These are phyloP conservation scores for Brachyopa scutellaris DNA, from an alignment of 2,888 invertebrate genomes.

Conservation along the genomic window DNA sequence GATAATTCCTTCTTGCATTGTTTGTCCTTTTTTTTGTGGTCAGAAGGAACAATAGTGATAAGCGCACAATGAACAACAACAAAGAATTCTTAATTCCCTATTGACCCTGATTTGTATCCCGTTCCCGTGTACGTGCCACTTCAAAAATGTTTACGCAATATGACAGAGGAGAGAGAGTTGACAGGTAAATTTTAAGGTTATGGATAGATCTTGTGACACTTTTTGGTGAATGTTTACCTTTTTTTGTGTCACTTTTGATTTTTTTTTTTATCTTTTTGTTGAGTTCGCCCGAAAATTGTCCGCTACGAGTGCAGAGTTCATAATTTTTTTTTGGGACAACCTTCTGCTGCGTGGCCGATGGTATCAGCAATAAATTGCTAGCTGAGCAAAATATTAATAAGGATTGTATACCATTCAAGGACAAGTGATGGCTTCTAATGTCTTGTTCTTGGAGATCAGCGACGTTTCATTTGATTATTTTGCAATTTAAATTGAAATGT, in stretches of 20 bases:
- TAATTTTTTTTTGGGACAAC: constrained; percentile 2
- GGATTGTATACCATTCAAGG: constrained; percentile 46
- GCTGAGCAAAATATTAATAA: constrained; percentile 61
- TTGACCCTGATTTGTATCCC: constrained; percentile 44
- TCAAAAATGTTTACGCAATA: constrained; percentile 10
- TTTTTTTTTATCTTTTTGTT: too few relatives aligned
- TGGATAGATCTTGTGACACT: constrained; percentile 40
- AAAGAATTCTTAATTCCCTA: not conserved
- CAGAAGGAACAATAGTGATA: constrained; percentile 7
- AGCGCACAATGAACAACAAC: not conserved
- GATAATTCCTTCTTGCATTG: constrained; percentile 30
- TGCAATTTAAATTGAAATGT: constrained; percentile 27
- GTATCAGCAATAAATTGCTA: constrained; percentile 17
- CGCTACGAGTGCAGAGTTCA: constrained; percentile 43
- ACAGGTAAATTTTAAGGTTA: constrained; percentile 43
- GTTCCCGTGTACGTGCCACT: constrained; percentile 14
- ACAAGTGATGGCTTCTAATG: not conserved
- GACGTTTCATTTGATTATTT: not conserved
- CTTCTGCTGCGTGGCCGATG: constrained; percentile 9
- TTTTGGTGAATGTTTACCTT: constrained; percentile 12
- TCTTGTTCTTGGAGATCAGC: not conserved
- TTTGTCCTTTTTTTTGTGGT: constrained; percentile 4
- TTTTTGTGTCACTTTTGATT: not conserved
- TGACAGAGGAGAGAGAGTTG: not conserved
- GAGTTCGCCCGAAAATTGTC: constrained; percentile 9